phyloP scores from a whole-genome alignment of 2,888 invertebrate species.

The Stenotaenia linearis region DNA sequence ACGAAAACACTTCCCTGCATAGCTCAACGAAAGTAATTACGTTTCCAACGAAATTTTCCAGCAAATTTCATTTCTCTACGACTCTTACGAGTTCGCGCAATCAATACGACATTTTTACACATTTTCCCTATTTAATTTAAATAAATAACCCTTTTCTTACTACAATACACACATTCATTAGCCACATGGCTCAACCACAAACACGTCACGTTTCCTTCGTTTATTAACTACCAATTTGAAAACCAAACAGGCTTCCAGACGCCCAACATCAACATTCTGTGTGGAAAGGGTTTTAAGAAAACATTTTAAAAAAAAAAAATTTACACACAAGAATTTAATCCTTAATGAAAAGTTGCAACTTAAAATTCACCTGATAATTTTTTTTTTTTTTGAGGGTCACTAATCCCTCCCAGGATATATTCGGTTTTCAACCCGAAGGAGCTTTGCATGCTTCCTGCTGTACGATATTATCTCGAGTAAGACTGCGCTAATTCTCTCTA shows the following conservation, averaged over 20 bases:
- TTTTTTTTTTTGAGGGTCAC: too few relatives aligned
- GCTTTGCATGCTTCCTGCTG: neutral
- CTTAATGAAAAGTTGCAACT: neutral
- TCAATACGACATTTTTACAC: too few relatives aligned
- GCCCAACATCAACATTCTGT: neutral
- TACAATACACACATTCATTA: neutral
- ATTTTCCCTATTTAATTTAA: neutral
- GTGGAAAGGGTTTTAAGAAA: neutral
- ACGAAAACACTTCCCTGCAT: too few relatives aligned
- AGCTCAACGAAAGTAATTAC: too few relatives aligned
- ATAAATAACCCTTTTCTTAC: neutral
- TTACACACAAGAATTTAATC: too few relatives aligned
- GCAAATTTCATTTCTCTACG: too few relatives aligned
- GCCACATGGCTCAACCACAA: neutral
- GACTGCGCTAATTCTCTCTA: neutral
- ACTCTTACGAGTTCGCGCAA: too few relatives aligned
- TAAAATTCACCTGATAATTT: neutral
- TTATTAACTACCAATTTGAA: neutral
- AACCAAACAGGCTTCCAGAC: neutral
- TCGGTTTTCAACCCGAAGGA: neutral
- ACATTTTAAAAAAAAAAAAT: too few relatives aligned
- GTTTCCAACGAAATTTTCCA: too few relatives aligned
- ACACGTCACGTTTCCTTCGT: neutral
- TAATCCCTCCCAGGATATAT: neutral
- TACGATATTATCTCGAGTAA: neutral